Conservation (phyloP, 2,113 vertebrate genomes). For the Archilochus colubris region DNA sequence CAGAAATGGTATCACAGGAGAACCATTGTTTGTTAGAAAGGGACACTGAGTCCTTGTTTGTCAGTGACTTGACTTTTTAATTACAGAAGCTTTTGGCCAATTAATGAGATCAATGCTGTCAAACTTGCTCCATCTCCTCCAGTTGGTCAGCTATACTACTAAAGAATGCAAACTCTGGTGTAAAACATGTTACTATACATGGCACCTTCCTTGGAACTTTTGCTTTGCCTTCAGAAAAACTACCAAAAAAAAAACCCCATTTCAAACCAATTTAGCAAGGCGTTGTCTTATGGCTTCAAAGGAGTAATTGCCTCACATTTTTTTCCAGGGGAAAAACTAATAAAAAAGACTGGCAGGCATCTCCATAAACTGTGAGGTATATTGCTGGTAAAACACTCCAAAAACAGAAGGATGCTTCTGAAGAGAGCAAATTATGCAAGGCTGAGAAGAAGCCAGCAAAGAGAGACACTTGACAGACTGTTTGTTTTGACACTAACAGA, state of each 20-base stretch:
- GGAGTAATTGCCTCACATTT: not conserved
- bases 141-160: not conserved
- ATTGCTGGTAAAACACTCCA: not conserved
- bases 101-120: not conserved
- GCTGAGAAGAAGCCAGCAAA: constrained; percentile 11
- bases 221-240: not conserved
- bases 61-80: not conserved
- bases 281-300: not conserved
- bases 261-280: not conserved
- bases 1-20: constrained; percentile 51
- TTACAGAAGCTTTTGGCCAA: not conserved
- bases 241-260: not conserved
- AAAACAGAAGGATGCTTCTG: not conserved
- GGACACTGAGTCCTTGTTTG: constrained; percentile 36
- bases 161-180: not conserved
- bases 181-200: not conserved
- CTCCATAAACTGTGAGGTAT: not conserved
- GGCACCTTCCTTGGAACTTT: not conserved
- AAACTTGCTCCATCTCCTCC: not conserved
- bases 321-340: not conserved
- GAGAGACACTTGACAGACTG: not conserved
- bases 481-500: constrained; percentile 11
- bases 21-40: constrained; percentile 46
- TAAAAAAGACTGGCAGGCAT: not conserved
- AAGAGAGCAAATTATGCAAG: not conserved